A percentile compares a stretch with the other conserved stretches of the same genome.
Evolutionary conservation across 2,797 vertebrate genomes (phyloP).

Genomic region (Tragopan temminckii): DNA sequence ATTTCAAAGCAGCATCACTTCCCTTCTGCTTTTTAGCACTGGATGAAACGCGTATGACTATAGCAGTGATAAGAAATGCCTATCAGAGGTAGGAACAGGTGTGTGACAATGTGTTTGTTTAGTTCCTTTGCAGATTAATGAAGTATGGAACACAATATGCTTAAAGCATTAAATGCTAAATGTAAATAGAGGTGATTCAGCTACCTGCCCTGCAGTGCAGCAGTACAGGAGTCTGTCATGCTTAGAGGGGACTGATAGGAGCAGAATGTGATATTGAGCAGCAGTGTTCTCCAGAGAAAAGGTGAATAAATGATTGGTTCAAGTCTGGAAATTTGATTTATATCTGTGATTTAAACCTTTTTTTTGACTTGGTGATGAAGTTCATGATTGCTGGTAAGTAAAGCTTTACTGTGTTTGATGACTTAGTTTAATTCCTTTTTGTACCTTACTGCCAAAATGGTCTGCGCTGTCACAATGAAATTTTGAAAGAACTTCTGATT

Average conservation of each 20-base stretch:
- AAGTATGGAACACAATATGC: background rate
- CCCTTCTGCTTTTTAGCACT: background rate
- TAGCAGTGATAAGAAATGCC: background rate
- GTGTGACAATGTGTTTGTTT: background rate
- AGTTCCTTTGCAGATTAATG: background rate
- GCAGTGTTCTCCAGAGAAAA: background rate
- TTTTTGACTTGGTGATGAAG: background rate
- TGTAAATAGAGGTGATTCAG: background rate
- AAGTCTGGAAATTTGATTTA: background rate
- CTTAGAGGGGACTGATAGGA: background rate
- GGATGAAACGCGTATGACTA: background rate
- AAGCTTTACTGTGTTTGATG: background rate
- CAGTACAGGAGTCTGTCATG: background rate
- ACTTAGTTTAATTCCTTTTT: background rate
- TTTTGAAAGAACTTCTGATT: background rate
- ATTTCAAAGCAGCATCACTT: fast-evolving
- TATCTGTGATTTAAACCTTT: background rate
- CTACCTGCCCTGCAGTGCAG: background rate
- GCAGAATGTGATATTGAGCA: background rate
- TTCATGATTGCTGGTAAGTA: background rate
- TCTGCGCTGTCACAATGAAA: background rate
- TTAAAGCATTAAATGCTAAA: background rate
- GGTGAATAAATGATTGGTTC: background rate
- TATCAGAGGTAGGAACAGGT: background rate
- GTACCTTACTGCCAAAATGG: background rate